Base-by-base conservation (phyloP, 2,113 vertebrate species). In the Rhinopomastus cyanomelas region DNA sequence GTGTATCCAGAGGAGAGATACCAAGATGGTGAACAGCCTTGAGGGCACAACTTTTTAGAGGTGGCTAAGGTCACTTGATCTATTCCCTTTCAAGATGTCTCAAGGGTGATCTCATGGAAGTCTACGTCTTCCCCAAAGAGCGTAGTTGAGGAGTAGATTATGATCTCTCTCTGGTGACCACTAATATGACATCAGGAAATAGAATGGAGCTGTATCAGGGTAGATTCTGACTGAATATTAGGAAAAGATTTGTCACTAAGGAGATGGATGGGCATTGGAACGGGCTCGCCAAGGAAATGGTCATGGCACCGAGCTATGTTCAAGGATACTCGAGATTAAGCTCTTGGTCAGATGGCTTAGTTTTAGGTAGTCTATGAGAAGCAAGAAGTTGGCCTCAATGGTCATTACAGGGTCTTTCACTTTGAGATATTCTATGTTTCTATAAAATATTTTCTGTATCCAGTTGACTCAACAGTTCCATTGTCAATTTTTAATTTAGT, bases 101-200 rank as follows among this genome's bases (percentile, higher is more conserved):
- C 26, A 75, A 6, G 16, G 4, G 8, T 44, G 22, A 5, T 4
- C 25, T 60, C 16, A 32, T 37, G 2, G 3, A 16, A 53, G 16
- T 15, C 16, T 65, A 44, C 16, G 68, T 2, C 10, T 48, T 36
- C 55, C 8, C 53, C 14, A 29, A 3, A 2, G 16, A 0, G 4
- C 9, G 5, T 5, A 68, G 3, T 1, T 1, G 16, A 83, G 17
- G 1, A 2, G 7, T 15, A 55, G 2, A 3, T 75, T 17, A 12
- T 37, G 18, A 8, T 55, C 5, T 42, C 8, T 64, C 44, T 48
- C 32, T 51, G 23, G 12, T 71, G 20, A 75, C 4, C 8, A 53
- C 23, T 2, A 3, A 18, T 3, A 62, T 5, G 4, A 56, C 6
- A 62, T 2, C 1, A 68, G 8, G 19, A 82, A 68, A 42, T 3